Percentiles rank a stretch among this genome's conserved stretches.
Conservation (phyloP, 2,113 vertebrate genomes). For the Brienomyrus longianalis region DNA sequence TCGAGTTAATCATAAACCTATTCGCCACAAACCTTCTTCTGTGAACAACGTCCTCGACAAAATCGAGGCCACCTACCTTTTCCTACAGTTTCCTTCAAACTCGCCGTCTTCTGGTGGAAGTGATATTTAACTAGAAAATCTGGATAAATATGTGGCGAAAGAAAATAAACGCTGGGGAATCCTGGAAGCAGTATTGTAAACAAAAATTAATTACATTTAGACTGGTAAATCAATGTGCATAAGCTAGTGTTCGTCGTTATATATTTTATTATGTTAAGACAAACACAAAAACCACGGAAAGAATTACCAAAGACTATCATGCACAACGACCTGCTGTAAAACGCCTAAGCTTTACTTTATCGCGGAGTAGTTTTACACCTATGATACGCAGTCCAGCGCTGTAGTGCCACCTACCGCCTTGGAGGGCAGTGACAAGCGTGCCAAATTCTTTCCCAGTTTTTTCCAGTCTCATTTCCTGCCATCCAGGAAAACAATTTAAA, state of each 20-base stretch:
- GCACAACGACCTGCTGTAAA: not conserved
- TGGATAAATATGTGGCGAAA: not conserved
- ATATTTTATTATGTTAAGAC: not conserved
- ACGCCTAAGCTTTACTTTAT: not conserved
- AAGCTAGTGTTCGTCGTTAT: not conserved
- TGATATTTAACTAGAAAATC: not conserved
- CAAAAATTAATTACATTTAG: not conserved
- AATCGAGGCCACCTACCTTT: not conserved
- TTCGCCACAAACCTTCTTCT: not conserved
- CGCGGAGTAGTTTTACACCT: not conserved
- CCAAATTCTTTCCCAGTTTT: not conserved
- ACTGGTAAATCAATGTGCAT: not conserved
- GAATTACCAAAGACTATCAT: not conserved
- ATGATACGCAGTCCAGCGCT: not conserved
- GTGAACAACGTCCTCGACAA: not conserved
- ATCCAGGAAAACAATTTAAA: not conserved
- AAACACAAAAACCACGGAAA: not conserved
- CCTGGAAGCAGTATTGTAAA: not conserved
- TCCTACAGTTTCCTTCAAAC: conserved; percentile 19
- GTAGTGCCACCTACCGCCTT: not conserved
- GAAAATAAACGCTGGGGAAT: not conserved
- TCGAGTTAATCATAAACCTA: not conserved
- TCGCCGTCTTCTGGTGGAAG: not conserved
- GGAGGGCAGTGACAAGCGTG: not conserved
- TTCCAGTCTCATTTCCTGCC: not conserved